Conservation (phyloP, 1,140 invertebrate genomes). For the Drosophila hydei region DNA sequence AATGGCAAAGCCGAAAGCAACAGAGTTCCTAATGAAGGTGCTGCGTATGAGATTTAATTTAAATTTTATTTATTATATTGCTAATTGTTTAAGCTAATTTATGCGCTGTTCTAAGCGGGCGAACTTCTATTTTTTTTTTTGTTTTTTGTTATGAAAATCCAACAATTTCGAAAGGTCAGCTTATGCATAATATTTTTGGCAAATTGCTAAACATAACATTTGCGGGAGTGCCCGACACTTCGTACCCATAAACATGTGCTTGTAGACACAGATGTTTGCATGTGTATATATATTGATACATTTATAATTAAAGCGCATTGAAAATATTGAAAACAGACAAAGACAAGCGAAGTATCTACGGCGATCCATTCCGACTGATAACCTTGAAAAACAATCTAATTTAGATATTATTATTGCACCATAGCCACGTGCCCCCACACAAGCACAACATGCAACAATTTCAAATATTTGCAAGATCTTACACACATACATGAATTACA, state of each 20-base stretch:
- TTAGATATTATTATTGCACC: conserved; percentile 24
- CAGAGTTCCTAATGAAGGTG: neutral
- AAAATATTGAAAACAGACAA: conserved; percentile 34
- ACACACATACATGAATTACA: neutral
- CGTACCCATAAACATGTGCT: conserved; percentile 21
- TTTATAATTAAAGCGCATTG: conserved; percentile 38
- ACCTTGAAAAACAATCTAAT: conserved; percentile 43
- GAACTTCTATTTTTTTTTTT: neutral
- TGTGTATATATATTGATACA: conserved; percentile 1
- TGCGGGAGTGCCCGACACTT: conserved; percentile 54
- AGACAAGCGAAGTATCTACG: neutral
- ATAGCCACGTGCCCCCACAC: neutral
- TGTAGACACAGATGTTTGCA: neutral
- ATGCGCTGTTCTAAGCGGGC: neutral
- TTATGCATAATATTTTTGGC: conserved; percentile 51
- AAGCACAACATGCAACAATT: neutral
- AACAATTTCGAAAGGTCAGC: conserved; percentile 40
- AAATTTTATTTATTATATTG: neutral
- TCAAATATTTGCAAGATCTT: conserved; percentile 22
- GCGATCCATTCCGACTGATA: conserved; percentile 8
- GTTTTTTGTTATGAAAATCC: neutral
- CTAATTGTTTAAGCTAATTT: conserved; percentile 3
- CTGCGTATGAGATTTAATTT: neutral
- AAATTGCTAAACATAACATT: conserved; percentile 54
- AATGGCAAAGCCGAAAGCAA: no score